Percentiles rank a stretch among this genome's conserved stretches.
Evolutionary conservation across 1,140 invertebrate genomes (phyloP).

Genomic region (Branchinecta lindahli): DNA sequence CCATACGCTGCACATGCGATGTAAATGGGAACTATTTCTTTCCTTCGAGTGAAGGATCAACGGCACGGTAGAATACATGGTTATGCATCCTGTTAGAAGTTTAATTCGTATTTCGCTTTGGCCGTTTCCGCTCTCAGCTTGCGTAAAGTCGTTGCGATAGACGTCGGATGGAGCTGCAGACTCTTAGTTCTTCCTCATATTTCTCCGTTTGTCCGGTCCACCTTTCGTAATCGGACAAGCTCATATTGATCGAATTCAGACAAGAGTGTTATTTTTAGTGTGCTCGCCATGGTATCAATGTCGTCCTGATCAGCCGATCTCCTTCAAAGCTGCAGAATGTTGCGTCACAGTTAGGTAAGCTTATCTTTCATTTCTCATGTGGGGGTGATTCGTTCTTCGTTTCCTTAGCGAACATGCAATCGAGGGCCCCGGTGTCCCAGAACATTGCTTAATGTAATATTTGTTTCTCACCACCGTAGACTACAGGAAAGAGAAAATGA

Average conservation of each 20-base stretch:
- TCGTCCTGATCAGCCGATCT: constrained; percentile 39
- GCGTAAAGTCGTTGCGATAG: no score
- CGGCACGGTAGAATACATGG: no score
- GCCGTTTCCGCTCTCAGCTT: no score
- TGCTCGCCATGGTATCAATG: constrained; percentile 30
- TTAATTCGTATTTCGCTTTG: no score
- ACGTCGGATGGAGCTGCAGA: no score
- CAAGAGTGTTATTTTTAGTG: constrained; percentile 10
- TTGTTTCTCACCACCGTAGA: background rate
- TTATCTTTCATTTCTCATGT: background rate
- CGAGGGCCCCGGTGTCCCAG: background rate
- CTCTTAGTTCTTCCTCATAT: no score
- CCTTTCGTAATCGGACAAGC: background rate
- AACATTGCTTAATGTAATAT: background rate
- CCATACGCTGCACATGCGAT: no score
- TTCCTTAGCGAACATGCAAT: background rate
- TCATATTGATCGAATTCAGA: constrained; percentile 10
- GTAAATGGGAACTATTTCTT: no score
- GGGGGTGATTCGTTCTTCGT: background rate
- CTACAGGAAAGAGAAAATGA: background rate
- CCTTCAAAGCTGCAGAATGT: constrained; percentile 35
- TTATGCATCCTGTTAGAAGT: no score
- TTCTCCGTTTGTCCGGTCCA: no score
- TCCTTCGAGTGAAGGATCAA: no score
- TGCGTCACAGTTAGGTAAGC: constrained; percentile 34